Evolutionary conservation across 2,113 vertebrate genomes (phyloP), one percentile per base, ranked within the genome.

Genomic region (Baryphthengus martii): DNA sequence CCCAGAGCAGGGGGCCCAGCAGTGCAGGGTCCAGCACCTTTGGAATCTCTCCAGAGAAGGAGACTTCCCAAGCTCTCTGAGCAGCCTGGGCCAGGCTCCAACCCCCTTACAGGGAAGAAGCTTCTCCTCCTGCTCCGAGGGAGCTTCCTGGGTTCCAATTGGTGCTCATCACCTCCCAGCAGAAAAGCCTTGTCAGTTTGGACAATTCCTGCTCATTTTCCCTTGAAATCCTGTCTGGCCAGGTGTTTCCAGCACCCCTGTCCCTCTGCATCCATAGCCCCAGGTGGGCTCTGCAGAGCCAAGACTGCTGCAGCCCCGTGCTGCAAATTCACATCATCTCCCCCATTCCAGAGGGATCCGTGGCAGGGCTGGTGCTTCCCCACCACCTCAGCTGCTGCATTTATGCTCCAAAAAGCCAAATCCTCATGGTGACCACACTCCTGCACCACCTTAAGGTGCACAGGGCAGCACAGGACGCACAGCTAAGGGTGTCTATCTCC

Each of bases 381-480:
- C 25, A 25, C 29, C 45, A 3, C 66, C 47, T 5, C 66, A 29
- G 1, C 0, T 1, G 24, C 74, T 61, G 35, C 2, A 0, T 10
- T 56, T 33, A 5, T 35, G 44, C 55, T 49, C 76, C 3, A 6
- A 49, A 49, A 14, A 86, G 53, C 42, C 84, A 63, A 74, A 95
- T 14, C 63, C 77, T 0, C 0, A 3, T 1, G 10, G 14, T 2
- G 10, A 8, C 18, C 72, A 33, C 37, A 3, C 9, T 52, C 65
- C 59, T 44, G 14, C 44, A 20, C 2, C 47, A 12, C 52, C 37
- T 3, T 0, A 6, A 44, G 52, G 20, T 29, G 37, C 71, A 9
- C 56, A 44, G 72, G 45, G n/a, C 28, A 39, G 70, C 45, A 26
- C n/a, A 19, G 62, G 35, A 15, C 2, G 8, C 67, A 5, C 58